Percentiles rank a stretch among this genome's conserved stretches.
Evolutionary conservation across 2,888 invertebrate genomes (phyloP).

Genomic region (Myathropa florea): DNA sequence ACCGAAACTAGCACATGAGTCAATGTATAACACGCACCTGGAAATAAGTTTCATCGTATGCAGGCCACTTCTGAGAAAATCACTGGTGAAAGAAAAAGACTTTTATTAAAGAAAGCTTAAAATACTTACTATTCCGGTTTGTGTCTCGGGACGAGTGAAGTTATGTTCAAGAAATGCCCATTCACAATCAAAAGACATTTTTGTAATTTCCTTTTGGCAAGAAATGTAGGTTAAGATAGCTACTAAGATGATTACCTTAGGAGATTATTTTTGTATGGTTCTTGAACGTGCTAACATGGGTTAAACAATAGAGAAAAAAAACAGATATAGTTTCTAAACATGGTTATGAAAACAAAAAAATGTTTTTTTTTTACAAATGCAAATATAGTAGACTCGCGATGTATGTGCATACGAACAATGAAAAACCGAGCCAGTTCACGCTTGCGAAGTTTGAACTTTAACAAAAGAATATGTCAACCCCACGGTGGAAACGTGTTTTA

Average conservation of each 20-base stretch:
- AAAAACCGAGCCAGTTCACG: too few species aligned
- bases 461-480: too few species aligned
- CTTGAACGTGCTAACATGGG: not conserved
- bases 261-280: not conserved
- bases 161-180: not conserved
- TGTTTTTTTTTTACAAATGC: too few species aligned
- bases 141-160: not conserved
- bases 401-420: too few species aligned
- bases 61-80: not conserved
- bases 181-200: slow-evolving; percentile 16
- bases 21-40: slow-evolving; percentile 20
- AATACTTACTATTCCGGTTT: not conserved
- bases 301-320: not conserved
- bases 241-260: not conserved
- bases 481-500: too few species aligned
- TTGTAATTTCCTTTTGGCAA: not conserved
- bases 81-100: not conserved
- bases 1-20: slow-evolving; percentile 15
- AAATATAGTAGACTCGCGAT: too few species aligned
- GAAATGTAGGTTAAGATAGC: not conserved
- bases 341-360: too few species aligned
- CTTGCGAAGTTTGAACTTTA: too few species aligned
- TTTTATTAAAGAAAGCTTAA: not conserved
- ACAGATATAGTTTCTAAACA: not conserved
- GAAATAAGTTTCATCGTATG: not conserved